Percentiles rank a stretch among this genome's conserved stretches.
These are phyloP conservation scores for Ophion costatus DNA, from an alignment of 2,888 invertebrate genomes.

Conservation along the genomic window DNA sequence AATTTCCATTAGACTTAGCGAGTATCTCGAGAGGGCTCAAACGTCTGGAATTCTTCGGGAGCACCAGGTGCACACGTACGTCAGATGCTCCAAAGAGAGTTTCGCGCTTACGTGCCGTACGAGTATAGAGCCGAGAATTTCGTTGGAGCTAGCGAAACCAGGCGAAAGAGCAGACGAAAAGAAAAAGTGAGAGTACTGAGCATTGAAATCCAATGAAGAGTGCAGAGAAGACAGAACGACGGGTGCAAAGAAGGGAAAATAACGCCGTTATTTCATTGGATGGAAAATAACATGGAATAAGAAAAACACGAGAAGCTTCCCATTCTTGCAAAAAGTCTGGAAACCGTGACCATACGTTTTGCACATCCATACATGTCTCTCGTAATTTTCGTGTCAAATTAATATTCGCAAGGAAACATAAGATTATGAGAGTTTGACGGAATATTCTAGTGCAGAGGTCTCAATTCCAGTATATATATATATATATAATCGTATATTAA, in stretches of 20 bases:
- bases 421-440: background rate
- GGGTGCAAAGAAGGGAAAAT: constrained; percentile 32
- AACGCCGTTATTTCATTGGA: constrained; percentile 53
- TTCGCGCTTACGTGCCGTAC: constrained; percentile 51
- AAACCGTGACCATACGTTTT: constrained; percentile 52
- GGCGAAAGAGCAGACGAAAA: constrained; percentile 16
- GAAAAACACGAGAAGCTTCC: constrained; percentile 48
- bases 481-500: too few relatives aligned
- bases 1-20: constrained; percentile 54
- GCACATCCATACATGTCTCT: constrained; percentile 19
- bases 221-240: constrained; percentile 23
- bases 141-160: constrained; percentile 25
- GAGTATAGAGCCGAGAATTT: constrained; percentile 39
- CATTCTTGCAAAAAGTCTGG: constrained; percentile 54
- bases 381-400: constrained; percentile 54
- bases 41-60: constrained; percentile 50
- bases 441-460: too few relatives aligned
- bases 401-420: constrained; percentile 48
- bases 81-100: constrained; percentile 49
- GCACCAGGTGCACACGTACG: constrained; percentile 42
- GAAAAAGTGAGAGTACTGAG: constrained; percentile 23
- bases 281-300: constrained; percentile 16
- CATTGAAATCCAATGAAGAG: constrained; percentile 38
- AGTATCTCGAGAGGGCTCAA: constrained; percentile 40
- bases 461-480: too few relatives aligned